These are phyloP conservation scores for Myrmecobius fasciatus DNA, from an alignment of 2,113 vertebrate genomes.

Conservation along the genomic window DNA sequence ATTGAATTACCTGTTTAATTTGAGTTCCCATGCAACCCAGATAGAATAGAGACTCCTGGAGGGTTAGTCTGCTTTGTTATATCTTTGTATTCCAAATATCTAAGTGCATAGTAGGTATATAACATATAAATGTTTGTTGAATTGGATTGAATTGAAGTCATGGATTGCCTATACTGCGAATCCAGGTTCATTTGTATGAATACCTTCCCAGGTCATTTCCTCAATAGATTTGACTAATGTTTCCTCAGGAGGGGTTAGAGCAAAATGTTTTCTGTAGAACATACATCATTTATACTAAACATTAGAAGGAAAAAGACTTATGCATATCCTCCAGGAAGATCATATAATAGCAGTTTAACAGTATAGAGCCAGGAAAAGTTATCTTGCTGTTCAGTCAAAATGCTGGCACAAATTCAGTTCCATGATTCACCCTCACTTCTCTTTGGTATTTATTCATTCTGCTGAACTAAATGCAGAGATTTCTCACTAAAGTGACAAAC, in stretches of 20 bases:
- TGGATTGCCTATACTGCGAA: not conserved
- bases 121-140: too few relatives aligned
- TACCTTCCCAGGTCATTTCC: constrained; percentile 36
- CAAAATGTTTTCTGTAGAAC: constrained; percentile 43
- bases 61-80: not conserved
- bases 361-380: constrained; percentile 17
- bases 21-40: not conserved
- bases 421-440: constrained; percentile 36
- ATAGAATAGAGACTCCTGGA: not conserved
- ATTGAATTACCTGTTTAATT: not conserved
- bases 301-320: not conserved
- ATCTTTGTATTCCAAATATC: not conserved
- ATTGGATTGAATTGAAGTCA: not conserved
- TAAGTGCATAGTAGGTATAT: not conserved
- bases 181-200: not conserved
- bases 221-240: constrained; percentile 24
- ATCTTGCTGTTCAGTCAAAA: constrained; percentile 29
- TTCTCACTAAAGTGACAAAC: not conserved
- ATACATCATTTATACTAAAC: constrained; percentile 7
- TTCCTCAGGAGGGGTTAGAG: constrained; percentile 27
- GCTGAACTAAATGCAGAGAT: not conserved
- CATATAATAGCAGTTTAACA: constrained; percentile 4
- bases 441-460: constrained; percentile 6
- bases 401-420: constrained; percentile 35
- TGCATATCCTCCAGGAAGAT: constrained; percentile 12